Evolutionary conservation across 2,888 invertebrate species (phyloP), one percentile per base, ranked within the genome.

Genomic region (Smittia aterrima): DNA sequence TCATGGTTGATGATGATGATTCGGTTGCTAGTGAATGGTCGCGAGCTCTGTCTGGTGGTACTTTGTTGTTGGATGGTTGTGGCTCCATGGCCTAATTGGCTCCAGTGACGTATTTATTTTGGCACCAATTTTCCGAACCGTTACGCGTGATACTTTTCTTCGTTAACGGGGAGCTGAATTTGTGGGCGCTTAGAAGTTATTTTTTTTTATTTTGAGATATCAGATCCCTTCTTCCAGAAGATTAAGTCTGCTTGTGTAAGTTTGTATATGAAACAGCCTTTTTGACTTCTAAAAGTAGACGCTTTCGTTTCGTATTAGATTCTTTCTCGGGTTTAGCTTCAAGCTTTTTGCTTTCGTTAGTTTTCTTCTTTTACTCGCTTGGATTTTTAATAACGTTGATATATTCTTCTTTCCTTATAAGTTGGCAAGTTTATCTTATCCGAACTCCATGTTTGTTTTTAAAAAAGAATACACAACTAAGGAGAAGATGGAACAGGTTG

Each of bases 361-460:
- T 9, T 70, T 70, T 1, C 1, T 18, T 7, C 22, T 58, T 58
- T 58, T 58, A 4, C 20, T 47, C 53, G 58, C 22, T 58, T 58
- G 22, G 24, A 13, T 47, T 53, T 47, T 66, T 58, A 58, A 22
- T 22, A 58, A 58, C 18, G 18, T 58, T 22, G 22, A 58, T 18
- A 18, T 58, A 16, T 58, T 58, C 20, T 58, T 58, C 58, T 58
- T 58, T 58, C 18, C 18, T 11, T 58, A 18, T n/a, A 18, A 41
- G 41, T 53, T 70, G 70, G 32, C 18, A 25, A 54, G 27, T 53
- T 53, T 32, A 54, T 70, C 70, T 70, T 81, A 82, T 77, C 82
- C 82, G 77, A 81, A 82, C 79, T 82, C 82, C 82, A 82, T 82
- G 79, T 79, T 80, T 79, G 80, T 79, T 79, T 79, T 79, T 78